Percentiles rank a stretch among this genome's conserved stretches.
Conservation (phyloP, 2,113 vertebrate genomes). For the Cheirogaleus medius region DNA sequence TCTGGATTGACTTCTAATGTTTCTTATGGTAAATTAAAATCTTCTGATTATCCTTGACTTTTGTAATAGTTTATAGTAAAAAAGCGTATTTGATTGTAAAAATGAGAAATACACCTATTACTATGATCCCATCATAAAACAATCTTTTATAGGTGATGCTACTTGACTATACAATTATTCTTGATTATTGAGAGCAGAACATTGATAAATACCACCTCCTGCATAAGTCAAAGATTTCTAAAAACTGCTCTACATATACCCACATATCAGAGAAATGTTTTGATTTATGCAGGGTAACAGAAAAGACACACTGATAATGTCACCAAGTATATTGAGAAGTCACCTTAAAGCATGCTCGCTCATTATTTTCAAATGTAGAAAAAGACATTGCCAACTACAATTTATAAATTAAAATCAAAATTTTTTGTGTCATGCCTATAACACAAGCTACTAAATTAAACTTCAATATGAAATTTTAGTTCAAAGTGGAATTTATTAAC, state of each 20-base stretch:
- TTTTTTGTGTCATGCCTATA: not conserved
- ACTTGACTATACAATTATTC: not conserved
- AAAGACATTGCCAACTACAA: not conserved
- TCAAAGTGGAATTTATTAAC: constrained; percentile 7
- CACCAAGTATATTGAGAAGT: not conserved
- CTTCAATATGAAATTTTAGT: not conserved
- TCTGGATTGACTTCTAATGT: not conserved
- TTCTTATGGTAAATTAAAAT: not conserved
- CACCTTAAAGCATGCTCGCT: not conserved
- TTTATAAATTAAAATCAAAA: constrained; percentile 23
- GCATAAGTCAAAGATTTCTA: not conserved
- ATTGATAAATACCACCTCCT: not conserved
- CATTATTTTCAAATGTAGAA: not conserved
- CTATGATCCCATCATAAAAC: not conserved
- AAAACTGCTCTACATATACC: not conserved
- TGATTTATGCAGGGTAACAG: not conserved
- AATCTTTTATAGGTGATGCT: not conserved
- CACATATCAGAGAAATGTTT: not conserved
- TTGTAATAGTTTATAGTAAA: not conserved
- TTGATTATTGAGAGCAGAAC: not conserved
- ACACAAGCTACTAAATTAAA: not conserved
- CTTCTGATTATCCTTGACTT: not conserved
- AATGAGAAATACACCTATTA: not conserved
- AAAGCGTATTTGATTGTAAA: not conserved
- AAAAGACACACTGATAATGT: not conserved